phyloP scores from a whole-genome alignment of 2,113 vertebrate genomes.

The Diglossa brunneiventris region DNA sequence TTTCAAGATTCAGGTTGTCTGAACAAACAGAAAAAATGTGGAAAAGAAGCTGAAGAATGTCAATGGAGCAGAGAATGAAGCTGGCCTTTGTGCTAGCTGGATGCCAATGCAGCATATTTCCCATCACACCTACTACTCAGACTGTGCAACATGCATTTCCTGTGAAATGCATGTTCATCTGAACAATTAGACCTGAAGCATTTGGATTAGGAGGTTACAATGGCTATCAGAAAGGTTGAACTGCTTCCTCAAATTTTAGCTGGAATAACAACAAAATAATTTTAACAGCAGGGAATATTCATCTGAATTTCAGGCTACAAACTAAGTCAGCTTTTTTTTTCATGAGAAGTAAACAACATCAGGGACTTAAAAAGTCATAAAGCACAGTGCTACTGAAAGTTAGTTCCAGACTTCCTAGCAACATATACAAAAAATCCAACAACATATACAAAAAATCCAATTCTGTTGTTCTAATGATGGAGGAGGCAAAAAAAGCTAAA shows the following conservation, averaged over 20 bases:
- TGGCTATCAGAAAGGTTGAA: background rate
- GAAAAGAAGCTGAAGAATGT: constrained; percentile 69
- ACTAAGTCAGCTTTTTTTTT: background rate
- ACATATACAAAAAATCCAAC: background rate
- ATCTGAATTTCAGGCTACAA: background rate
- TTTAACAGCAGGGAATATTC: background rate
- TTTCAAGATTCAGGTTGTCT: constrained; percentile 58
- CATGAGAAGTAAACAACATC: background rate
- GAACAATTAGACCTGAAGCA: background rate
- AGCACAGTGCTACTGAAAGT: background rate
- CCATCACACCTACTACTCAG: constrained; percentile 33
- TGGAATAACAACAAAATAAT: constrained; percentile 19
- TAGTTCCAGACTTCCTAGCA: background rate
- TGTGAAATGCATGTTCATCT: constrained; percentile 8
- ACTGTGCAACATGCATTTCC: background rate
- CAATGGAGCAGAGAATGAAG: background rate
- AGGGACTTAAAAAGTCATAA: background rate
- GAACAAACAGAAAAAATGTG: constrained; percentile 66
- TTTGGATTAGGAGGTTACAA: constrained; percentile 1
- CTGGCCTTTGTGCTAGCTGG: background rate
- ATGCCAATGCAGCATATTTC: background rate
- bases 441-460: background rate
- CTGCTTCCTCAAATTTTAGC: background rate
- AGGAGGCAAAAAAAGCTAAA: background rate
- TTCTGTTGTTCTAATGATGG: background rate